Base-by-base conservation (phyloP, 2,113 vertebrate genomes). In the Pionites leucogaster region DNA sequence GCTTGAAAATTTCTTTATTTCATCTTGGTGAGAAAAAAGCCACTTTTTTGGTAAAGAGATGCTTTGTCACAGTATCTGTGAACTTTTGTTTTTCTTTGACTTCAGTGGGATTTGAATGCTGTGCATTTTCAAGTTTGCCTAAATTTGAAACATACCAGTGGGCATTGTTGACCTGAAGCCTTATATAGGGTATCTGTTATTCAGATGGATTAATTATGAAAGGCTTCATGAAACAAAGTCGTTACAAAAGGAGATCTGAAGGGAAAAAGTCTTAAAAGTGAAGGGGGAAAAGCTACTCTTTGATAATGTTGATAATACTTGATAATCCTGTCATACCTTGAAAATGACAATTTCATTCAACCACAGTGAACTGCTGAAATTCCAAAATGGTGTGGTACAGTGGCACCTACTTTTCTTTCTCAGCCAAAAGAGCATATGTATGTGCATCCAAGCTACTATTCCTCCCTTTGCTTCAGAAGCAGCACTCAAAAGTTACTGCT, bases 301-400 rank as follows among this genome's bases (percentile, higher is more conserved):
- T 86, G 90, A 95, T 93, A 39, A 74, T 77, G 90, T 77, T 82
- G 62, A 47, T 71, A 70, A 59, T 60, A 59, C 81, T 76, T 89
- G 50, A 57, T 92, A 94, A 85, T 82, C 71, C 23, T 72, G 49
- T 82, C 65, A 49, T 71, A 31, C 33, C 23, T 93, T 92, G 52
- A 83, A 86, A 95, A 91, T 88, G 13, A 31, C 52, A 44, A 7
- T 96, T 95, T 89, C 82, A 76, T 76, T 94, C 65, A 86, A 63
- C n/a, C 33, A 80, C 42, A 53, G 1, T 17, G 37, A 69, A 92
- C 39, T 68, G 13, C 23, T 77, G 8, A 52, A 71, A 17, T 80
- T 86, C 23, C 31, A 82, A 71, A 85, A 59, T 35, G 33, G 22
- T 4, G 8, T 35, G 57, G 57, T 50, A 65, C 33, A 53, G n/a